Percentiles rank a stretch among this genome's conserved stretches.
These are phyloP conservation scores for Tetragnatha montana DNA, from an alignment of 2,888 invertebrate genomes.

Conservation along the genomic window DNA sequence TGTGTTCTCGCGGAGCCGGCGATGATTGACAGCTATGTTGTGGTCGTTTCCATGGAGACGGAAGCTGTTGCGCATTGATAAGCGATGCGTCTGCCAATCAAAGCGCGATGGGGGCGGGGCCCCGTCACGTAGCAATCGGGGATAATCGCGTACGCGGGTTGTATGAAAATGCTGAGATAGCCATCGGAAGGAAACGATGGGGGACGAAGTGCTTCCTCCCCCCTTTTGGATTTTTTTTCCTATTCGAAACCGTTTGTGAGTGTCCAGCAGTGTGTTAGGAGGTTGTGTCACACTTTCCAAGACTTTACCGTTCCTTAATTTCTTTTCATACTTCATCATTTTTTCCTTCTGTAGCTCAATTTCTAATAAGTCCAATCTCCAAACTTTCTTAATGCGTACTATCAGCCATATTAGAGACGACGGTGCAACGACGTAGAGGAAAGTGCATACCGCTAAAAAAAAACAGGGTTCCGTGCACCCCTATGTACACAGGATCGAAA, in stretches of 20 bases:
- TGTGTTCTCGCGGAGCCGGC: slow-evolving; percentile 23
- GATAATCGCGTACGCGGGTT: slow-evolving; percentile 50
- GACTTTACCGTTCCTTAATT: no score
- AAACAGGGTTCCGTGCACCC: no score
- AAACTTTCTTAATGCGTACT: no score
- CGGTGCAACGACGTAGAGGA: no score
- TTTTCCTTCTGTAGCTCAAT: no score
- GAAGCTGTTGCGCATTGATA: slow-evolving; percentile 70
- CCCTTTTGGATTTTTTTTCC: not conserved
- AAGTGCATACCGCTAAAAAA: no score
- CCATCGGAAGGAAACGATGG: slow-evolving; percentile 28
- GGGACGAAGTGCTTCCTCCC: not conserved
- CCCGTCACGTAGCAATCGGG: slow-evolving; percentile 59
- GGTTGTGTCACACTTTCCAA: slow-evolving; percentile 30
- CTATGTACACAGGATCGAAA: no score
- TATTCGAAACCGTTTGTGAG: not conserved
- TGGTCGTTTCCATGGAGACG: slow-evolving; percentile 60
- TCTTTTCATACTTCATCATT: no score
- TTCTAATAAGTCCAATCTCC: no score
- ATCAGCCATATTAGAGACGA: no score
- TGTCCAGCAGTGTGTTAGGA: not conserved
- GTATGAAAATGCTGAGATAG: slow-evolving; percentile 59
- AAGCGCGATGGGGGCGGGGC: slow-evolving; percentile 51
- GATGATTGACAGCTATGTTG: slow-evolving; percentile 69
- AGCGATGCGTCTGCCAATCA: slow-evolving; percentile 67